Conservation (phyloP, 2,888 invertebrate genomes). For the Micropterix aruncella region DNA sequence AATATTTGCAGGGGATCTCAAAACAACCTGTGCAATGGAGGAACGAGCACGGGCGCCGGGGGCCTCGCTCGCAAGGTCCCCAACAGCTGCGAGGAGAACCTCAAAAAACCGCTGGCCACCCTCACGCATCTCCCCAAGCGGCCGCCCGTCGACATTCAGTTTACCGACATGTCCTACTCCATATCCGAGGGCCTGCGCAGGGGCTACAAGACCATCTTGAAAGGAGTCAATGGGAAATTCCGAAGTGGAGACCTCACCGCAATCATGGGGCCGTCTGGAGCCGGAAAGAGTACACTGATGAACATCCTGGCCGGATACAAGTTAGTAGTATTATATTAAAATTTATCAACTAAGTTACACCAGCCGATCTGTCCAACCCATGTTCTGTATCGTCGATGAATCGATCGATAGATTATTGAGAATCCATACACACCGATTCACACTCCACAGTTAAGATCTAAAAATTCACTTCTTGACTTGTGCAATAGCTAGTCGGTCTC, state of each 20-base stretch:
- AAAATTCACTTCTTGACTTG: too few species aligned
- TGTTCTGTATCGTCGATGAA: too few species aligned
- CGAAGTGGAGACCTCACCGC: constrained; percentile 85
- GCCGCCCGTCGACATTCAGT: constrained; percentile 83
- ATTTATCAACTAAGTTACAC: too few species aligned
- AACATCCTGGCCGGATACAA: constrained; percentile 81
- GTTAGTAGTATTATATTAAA: constrained; percentile 49
- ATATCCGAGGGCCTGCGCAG: constrained; percentile 71
- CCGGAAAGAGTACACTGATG: constrained; percentile 72
- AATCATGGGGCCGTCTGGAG: constrained; percentile 88
- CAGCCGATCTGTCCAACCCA: too few species aligned
- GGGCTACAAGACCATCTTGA: constrained; percentile 76
- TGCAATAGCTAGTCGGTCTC: too few species aligned
- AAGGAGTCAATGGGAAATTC: constrained; percentile 80
- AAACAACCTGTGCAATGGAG: constrained; percentile 59
- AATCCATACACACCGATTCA: too few species aligned
- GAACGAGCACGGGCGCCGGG: constrained; percentile 31
- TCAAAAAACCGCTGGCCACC: constrained; percentile 57
- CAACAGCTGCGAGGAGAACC: constrained; percentile 52
- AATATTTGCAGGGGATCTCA: constrained; percentile 57
- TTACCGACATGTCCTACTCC: constrained; percentile 75
- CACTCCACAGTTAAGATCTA: too few species aligned
- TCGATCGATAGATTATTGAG: too few species aligned
- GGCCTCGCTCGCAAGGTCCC: constrained; percentile 55
- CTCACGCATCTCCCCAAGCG: constrained; percentile 73